phyloP scores from a whole-genome alignment of 2,888 invertebrate genomes.

The Agrochola circellaris region DNA sequence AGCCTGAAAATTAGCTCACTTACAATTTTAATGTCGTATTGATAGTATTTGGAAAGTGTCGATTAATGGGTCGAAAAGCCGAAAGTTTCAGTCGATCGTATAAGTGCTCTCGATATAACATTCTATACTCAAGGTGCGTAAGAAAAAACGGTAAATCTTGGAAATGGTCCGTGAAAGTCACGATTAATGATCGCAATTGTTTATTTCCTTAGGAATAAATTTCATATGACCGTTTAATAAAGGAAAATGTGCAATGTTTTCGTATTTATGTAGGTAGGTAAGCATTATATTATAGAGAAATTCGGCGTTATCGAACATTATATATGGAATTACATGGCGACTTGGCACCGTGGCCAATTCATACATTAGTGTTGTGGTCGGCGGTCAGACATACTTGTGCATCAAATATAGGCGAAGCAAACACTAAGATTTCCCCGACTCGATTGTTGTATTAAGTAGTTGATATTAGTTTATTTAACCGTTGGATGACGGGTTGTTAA shows the following conservation, averaged over 20 bases:
- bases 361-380: constrained; percentile 30
- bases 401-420: constrained; percentile 15
- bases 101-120: constrained; percentile 24
- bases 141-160: constrained; percentile 45
- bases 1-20: constrained; percentile 14
- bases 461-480: neutral
- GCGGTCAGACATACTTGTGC: neutral
- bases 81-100: neutral
- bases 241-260: constrained; percentile 21
- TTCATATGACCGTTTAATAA: constrained; percentile 23
- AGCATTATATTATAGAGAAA: constrained; percentile 10
- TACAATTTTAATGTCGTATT: constrained; percentile 30
- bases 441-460: constrained; percentile 1
- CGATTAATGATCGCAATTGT: constrained; percentile 51
- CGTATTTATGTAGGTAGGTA: neutral
- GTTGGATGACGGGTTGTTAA: too few species aligned
- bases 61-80: constrained; percentile 8
- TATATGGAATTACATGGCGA: constrained; percentile 20
- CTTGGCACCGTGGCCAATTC: constrained; percentile 54
- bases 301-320: constrained; percentile 21
- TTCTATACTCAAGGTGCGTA: constrained; percentile 32
- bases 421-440: constrained; percentile 12
- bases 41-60: constrained; percentile 22
- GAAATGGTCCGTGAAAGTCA: constrained; percentile 55
- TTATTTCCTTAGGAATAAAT: constrained; percentile 40